Evolutionary conservation across 1,140 invertebrate genomes (phyloP), one percentile per base, ranked within the genome.

Genomic region (Hyles vespertilio): DNA sequence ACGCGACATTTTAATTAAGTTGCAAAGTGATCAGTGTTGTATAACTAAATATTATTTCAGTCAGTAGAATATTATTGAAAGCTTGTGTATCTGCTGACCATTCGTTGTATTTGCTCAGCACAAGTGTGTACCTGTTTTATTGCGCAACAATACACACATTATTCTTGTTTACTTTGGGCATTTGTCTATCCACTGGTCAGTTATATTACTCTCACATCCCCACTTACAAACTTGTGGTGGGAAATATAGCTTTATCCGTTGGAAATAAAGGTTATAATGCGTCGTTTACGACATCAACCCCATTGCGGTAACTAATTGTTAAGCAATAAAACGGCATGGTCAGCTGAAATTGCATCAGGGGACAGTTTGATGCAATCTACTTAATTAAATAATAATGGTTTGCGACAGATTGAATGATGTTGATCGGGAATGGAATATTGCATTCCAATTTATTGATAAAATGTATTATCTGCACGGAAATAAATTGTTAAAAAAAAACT

Each of bases 271-370:
- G n/a, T 34, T 32, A 50, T 44, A 45, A 43, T n/a, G 10, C 32
- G 45, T 61, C 49, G 36, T 51, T 36, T 51, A 59, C 22, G 51
- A 57, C 12, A 50, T 46, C 8, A 12, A 12, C 67, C 63, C 67
- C 51, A 58, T 58, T 51, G 49, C 50, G 49, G 55, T 40, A 40
- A 49, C 65, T 81, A 79, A 81, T 81, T 79, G 79, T 72, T 67
- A 59, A 55, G 79, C 77, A 77, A 82, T 82, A 80, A 82, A 82
- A 69, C 79, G 74, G 67, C 76, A 82, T 82, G 79, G 70, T 70
- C 70, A 70, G 61, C 63, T 44, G 57, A 36, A 49, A 65, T 53
- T 45, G 40, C 8, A 56, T 57, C 56, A 57, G 52, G 63, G 63
- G 63, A 53, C 32, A 51, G 59, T 60, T 62, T 61, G 66, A 67